A percentile compares a stretch with the other conserved stretches of the same genome.
Evolutionary conservation across 2,113 vertebrate genomes (phyloP).

Genomic region (Oncorhynchus mykiss): DNA sequence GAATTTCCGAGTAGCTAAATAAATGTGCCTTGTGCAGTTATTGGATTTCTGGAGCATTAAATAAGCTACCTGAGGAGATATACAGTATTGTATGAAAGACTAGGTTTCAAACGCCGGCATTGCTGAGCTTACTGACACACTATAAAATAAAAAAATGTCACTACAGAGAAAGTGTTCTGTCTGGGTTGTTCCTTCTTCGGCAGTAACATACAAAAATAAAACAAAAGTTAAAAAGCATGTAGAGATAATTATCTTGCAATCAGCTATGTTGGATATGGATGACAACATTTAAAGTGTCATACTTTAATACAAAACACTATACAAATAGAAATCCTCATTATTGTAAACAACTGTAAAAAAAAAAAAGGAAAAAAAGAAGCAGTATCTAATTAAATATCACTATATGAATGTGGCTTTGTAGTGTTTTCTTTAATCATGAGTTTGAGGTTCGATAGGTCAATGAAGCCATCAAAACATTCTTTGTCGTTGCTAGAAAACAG

Average conservation of each 20-base stretch:
- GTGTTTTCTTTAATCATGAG: neutral
- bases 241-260: neutral
- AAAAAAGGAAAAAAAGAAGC: neutral
- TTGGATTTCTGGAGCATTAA: slow-evolving; percentile 13
- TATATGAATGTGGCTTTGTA: neutral
- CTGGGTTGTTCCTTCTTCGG: neutral
- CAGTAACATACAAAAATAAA: neutral
- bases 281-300: neutral
- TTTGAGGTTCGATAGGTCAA: neutral
- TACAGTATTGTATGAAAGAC: slow-evolving; percentile 11
- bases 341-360: neutral
- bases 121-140: neutral
- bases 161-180: neutral
- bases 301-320: neutral
- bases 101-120: no score
- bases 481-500: neutral
- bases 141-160: neutral
- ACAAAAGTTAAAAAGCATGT: neutral
- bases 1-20: slow-evolving; percentile 36
- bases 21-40: slow-evolving; percentile 26
- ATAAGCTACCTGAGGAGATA: neutral
- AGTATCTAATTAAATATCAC: neutral
- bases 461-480: neutral
- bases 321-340: neutral
- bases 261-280: neutral